These are phyloP conservation scores for Otocyon megalotis DNA, from an alignment of 2,113 vertebrate genomes.

Conservation along the genomic window DNA sequence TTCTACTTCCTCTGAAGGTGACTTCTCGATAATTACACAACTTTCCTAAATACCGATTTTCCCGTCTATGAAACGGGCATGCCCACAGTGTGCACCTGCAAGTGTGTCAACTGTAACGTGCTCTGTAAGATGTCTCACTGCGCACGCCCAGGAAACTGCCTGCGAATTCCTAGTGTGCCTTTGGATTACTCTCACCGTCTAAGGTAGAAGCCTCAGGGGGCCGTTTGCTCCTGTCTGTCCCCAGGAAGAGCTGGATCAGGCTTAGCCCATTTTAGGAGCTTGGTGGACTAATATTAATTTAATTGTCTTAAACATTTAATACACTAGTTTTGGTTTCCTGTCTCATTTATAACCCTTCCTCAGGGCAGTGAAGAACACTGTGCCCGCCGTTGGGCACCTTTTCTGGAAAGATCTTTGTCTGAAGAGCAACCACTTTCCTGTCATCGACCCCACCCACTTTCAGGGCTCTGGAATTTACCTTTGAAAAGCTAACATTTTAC, in stretches of 20 bases:
- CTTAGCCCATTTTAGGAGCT: background rate
- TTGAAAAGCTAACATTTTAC: too few relatives aligned
- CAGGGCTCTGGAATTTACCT: background rate
- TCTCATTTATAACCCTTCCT: background rate
- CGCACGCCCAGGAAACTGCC: accelerated
- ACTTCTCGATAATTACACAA: background rate
- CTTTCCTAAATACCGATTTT: background rate
- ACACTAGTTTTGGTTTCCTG: background rate
- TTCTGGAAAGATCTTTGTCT: background rate
- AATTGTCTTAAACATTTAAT: background rate
- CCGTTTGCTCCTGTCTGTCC: accelerated
- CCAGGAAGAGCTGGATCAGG: background rate
- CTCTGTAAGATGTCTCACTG: background rate
- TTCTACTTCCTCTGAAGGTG: background rate
- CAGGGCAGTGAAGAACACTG: too few relatives aligned
- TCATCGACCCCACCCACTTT: accelerated
- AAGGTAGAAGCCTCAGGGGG: background rate
- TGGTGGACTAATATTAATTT: background rate
- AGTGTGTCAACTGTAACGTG: too few relatives aligned
- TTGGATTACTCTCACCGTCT: too few relatives aligned
- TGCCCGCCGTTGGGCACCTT: accelerated
- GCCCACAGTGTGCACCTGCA: accelerated
- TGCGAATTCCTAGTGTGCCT: accelerated
- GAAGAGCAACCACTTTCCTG: background rate
- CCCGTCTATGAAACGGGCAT: background rate